Conservation (phyloP, 1,140 invertebrate species). For the Neodiprion virginianus region DNA sequence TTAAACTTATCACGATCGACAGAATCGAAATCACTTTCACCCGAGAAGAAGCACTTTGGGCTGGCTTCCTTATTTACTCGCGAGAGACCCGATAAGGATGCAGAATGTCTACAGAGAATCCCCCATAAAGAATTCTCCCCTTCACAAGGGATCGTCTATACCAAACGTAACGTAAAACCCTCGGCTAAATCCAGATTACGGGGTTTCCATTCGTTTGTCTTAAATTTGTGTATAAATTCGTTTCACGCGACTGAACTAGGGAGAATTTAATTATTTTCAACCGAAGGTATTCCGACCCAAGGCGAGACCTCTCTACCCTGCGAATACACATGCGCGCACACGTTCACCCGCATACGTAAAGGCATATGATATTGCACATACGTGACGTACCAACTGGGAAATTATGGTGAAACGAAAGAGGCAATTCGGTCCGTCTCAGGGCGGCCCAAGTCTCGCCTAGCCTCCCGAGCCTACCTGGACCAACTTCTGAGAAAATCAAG, state of each 20-base stretch:
- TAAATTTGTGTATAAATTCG: conserved; percentile 5
- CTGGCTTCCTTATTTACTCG: background rate
- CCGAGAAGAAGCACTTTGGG: background rate
- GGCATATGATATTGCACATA: too few relatives aligned
- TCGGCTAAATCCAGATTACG: background rate
- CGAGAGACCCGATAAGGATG: background rate
- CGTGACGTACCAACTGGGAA: too few relatives aligned
- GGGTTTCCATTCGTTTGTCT: background rate
- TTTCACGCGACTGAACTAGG: background rate
- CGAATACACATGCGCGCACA: too few relatives aligned
- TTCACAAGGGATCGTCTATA: background rate
- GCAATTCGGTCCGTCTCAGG: too few relatives aligned
- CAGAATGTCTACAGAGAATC: background rate
- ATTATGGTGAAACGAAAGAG: too few relatives aligned
- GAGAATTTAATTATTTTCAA: background rate
- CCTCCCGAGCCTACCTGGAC: background rate
- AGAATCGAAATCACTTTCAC: background rate
- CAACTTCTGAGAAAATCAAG: too few relatives aligned
- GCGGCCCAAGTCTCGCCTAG: too few relatives aligned
- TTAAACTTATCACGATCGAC: conserved; percentile 1
- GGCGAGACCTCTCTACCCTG: too few relatives aligned
- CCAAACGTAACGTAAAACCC: background rate
- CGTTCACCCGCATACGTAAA: too few relatives aligned
- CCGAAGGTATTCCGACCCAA: background rate
- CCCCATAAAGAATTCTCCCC: background rate